A percentile compares a stretch with the other conserved stretches of the same genome.
phyloP scores from a whole-genome alignment of 2,888 invertebrate genomes.

The Cosmorhoe ocellata region DNA sequence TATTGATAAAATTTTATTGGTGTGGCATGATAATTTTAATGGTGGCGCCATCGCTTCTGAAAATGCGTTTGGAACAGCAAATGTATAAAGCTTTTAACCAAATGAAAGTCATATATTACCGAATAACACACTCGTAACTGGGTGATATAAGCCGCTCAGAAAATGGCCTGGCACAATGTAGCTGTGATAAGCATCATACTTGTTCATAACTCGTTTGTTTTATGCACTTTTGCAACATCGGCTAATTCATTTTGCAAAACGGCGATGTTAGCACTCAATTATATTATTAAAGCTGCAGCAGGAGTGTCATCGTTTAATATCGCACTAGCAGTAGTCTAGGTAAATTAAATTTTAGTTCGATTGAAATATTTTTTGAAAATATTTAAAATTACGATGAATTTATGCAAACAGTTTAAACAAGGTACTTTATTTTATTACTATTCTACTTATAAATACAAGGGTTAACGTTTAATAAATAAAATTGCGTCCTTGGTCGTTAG shows the following conservation, averaged over 20 bases:
- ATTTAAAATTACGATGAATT: too few species aligned
- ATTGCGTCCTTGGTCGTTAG: slow-evolving; percentile 55
- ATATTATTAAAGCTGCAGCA: slow-evolving; percentile 44
- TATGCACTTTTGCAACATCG: slow-evolving; percentile 57
- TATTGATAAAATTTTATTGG: slow-evolving; percentile 56
- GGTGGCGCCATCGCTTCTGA: slow-evolving; percentile 58
- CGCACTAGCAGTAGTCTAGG: too few species aligned
- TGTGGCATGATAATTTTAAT: slow-evolving; percentile 66
- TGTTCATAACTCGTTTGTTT: slow-evolving; percentile 55
- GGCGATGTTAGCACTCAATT: slow-evolving; percentile 47
- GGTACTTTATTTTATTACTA: too few species aligned
- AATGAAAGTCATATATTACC: slow-evolving; percentile 76
- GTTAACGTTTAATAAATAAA: slow-evolving; percentile 47
- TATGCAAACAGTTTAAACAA: too few species aligned
- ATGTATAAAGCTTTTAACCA: slow-evolving; percentile 78
- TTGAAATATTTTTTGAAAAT: too few species aligned
- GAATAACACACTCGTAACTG: slow-evolving; percentile 73
- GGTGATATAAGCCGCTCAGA: slow-evolving; percentile 69
- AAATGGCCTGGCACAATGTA: slow-evolving; percentile 69
- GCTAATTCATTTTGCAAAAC: slow-evolving; percentile 49
- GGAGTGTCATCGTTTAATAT: slow-evolving; percentile 35
- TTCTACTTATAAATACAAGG: not conserved
- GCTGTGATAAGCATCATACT: slow-evolving; percentile 55
- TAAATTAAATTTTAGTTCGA: too few species aligned
- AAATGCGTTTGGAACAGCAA: slow-evolving; percentile 65